A percentile compares a stretch with the other conserved stretches of the same genome.
These are phyloP conservation scores for Acanthosepion pharaonis DNA, from an alignment of 2,888 invertebrate genomes.

Conservation along the genomic window DNA sequence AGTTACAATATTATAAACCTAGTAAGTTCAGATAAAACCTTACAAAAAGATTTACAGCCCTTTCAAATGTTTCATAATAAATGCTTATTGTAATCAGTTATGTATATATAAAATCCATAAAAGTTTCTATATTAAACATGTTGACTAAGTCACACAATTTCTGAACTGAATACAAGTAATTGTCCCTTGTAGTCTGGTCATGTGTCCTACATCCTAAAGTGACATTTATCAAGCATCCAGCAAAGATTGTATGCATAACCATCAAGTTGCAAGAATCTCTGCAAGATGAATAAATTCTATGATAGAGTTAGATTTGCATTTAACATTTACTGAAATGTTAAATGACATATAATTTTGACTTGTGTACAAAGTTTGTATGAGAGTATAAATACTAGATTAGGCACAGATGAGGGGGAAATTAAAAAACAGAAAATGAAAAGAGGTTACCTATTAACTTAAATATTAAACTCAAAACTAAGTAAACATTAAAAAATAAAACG, in stretches of 20 bases:
- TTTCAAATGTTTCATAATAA: background rate
- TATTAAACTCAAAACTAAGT: too few relatives aligned
- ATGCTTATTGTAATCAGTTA: background rate
- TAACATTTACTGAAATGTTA: background rate
- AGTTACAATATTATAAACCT: background rate
- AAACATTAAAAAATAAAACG: too few relatives aligned
- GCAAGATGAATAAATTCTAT: background rate
- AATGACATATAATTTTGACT: background rate
- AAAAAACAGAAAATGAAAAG: too few relatives aligned
- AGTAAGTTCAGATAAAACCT: too few relatives aligned
- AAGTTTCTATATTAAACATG: background rate
- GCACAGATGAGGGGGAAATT: too few relatives aligned
- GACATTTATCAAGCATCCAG: background rate
- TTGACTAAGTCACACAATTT: background rate
- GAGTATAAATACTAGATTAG: background rate
- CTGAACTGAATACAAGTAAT: background rate
- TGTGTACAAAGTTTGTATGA: background rate
- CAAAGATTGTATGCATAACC: background rate
- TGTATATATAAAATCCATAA: background rate
- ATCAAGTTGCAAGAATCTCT: background rate
- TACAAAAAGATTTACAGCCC: too few relatives aligned
- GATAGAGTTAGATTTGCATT: background rate
- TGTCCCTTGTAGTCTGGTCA: background rate
- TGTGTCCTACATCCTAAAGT: background rate
- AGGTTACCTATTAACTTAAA: too few relatives aligned